Evolutionary conservation across 2,888 invertebrate species (phyloP), one percentile per base, ranked within the genome.

Genomic region (Furcula furcula): DNA sequence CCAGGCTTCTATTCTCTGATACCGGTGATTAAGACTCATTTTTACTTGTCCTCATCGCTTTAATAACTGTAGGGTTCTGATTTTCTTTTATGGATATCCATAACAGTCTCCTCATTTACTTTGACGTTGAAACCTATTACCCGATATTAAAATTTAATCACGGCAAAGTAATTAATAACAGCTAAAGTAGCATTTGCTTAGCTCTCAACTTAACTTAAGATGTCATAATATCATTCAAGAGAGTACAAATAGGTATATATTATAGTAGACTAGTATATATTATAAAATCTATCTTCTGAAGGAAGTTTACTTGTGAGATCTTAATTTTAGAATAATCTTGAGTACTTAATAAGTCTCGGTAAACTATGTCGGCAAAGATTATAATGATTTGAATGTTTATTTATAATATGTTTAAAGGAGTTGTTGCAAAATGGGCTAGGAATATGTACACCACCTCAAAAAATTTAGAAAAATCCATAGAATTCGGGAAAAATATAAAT

Each of bases 11-110:
- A 55, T 65, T 61, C 65, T 62, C 57, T 69, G 70, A 75, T 69
- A 71, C 75, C 63, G 54, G 63, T 66, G 62, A 74, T 76, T 74
- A 75, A 65, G 65, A 72, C 58, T 67, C 60, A 68, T 68, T 76
- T 76, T 76, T 71, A 69, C 60, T 69, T 69, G 64, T 52, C 45
- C 44, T 31, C 33, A 36, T 48, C 40, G 46, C 45, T 51, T 46
- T 31, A 42, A 38, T 61, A 65, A 50, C 54, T 45, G 45, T 56
- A 41, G 49, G 46, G 40, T 47, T 44, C 44, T 54, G 51, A 59
- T 57, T 11, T 55, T 50, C 49, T 60, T 44, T 57, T 50, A 54
- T 36, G 38, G 49, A 36, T 44, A 43, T 44, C 40, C 50, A 56
- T 53, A 55, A 51, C 45, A 45, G 51, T 55, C 58, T 42, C 37